These are phyloP conservation scores for Emesis russula DNA, from an alignment of 2,888 invertebrate species.

Conservation along the genomic window DNA sequence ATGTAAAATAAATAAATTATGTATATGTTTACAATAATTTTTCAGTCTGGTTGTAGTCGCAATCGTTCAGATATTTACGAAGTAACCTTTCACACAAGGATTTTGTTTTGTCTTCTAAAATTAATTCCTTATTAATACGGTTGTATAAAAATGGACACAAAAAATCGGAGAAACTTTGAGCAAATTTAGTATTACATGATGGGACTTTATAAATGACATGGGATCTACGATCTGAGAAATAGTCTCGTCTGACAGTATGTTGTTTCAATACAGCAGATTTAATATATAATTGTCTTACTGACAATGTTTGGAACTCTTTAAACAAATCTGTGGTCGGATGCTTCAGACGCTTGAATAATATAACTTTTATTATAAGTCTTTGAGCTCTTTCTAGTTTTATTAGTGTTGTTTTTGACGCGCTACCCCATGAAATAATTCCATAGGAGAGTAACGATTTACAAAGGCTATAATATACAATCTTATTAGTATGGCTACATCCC, in stretches of 20 bases:
- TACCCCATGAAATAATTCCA: slow-evolving; percentile 43
- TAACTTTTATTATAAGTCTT: slow-evolving; percentile 29
- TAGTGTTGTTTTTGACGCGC: slow-evolving; percentile 41
- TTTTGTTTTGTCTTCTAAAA: too few relatives aligned
- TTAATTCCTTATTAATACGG: too few relatives aligned
- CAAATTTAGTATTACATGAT: neutral
- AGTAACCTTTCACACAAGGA: too few relatives aligned
- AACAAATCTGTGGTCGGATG: neutral
- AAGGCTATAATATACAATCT: slow-evolving; percentile 33
- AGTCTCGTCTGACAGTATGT: neutral
- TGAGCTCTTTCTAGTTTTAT: slow-evolving; percentile 50
- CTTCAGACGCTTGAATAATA: neutral
- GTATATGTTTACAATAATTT: too few relatives aligned
- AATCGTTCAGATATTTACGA: too few relatives aligned
- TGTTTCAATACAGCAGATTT: neutral
- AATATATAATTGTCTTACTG: neutral
- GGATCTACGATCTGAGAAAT: neutral
- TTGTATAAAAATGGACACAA: neutral
- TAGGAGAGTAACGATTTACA: slow-evolving; percentile 40
- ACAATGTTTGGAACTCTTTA: neutral
- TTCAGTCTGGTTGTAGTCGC: too few relatives aligned
- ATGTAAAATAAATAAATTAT: too few relatives aligned
- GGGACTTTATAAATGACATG: neutral
- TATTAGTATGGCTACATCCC: neutral
- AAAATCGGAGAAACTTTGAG: neutral